Evolutionary conservation across 2,888 invertebrate genomes (phyloP).

Genomic region (Nemoura dubitans): DNA sequence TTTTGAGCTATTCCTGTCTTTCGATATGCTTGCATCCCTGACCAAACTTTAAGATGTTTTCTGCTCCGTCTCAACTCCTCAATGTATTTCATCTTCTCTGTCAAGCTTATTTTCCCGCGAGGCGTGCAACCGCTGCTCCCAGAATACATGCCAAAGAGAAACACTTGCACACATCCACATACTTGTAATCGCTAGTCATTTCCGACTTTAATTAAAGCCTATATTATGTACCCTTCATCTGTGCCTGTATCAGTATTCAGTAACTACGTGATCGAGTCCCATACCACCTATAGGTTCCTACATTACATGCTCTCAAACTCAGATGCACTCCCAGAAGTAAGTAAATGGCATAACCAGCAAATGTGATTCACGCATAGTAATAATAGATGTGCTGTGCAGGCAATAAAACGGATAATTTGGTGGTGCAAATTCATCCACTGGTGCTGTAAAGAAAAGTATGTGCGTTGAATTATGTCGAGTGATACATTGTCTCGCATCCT

Average conservation of each 20-base stretch:
- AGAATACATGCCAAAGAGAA: too few relatives aligned
- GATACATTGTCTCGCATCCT: neutral
- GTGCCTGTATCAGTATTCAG: too few relatives aligned
- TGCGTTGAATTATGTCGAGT: neutral
- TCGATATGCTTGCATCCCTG: constrained; percentile 15
- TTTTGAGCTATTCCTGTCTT: constrained; percentile 26
- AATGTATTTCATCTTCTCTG: constrained; percentile 7
- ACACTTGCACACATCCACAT: neutral
- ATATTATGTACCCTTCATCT: too few relatives aligned
- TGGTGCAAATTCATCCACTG: neutral
- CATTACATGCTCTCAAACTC: too few relatives aligned
- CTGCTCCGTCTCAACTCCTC: neutral
- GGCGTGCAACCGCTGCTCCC: too few relatives aligned
- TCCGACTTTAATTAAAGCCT: neutral
- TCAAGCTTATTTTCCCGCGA: neutral
- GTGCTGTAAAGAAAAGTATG: neutral
- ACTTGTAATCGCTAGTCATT: neutral
- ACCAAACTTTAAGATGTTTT: neutral
- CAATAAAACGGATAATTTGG: neutral
- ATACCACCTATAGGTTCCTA: too few relatives aligned
- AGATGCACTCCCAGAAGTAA: too few relatives aligned
- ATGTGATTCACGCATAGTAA: neutral
- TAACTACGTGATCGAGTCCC: too few relatives aligned
- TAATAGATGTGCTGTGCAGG: neutral
- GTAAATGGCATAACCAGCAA: neutral